Conservation (phyloP, 1,140 invertebrate genomes). For the Oreohelix idahoensis region DNA sequence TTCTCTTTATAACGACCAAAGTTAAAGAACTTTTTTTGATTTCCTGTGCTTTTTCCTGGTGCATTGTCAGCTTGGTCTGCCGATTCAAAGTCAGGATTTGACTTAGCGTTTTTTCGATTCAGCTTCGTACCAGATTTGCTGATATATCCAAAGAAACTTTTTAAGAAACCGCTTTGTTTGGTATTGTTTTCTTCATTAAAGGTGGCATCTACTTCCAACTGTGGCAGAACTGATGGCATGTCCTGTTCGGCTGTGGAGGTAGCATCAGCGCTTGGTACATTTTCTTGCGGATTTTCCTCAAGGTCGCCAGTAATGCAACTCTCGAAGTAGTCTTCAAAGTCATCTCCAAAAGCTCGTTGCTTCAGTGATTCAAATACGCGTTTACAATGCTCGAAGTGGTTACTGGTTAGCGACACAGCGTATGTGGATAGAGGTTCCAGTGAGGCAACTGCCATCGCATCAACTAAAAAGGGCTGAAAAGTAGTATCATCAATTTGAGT, state of each 20-base stretch:
- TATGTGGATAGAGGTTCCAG: background rate
- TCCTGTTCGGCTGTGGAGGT: background rate
- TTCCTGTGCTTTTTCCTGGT: background rate
- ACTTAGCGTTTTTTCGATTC: background rate
- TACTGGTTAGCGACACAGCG: background rate
- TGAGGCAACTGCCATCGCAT: background rate
- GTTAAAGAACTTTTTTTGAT: background rate
- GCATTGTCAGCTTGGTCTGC: too few relatives aligned
- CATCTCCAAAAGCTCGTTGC: background rate
- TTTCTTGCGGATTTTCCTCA: background rate
- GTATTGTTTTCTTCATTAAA: background rate
- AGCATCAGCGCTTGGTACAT: background rate
- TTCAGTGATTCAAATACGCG: background rate
- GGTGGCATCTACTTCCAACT: background rate
- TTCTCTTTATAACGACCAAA: background rate
- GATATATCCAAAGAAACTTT: background rate
- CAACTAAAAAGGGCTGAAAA: background rate
- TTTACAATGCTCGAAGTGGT: background rate
- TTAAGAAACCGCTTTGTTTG: background rate
- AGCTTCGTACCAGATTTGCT: background rate
- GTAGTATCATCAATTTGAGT: background rate
- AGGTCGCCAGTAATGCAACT: background rate
- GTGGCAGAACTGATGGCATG: background rate
- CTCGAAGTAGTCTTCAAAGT: slow-evolving; percentile 8
- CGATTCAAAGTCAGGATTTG: background rate